Evolutionary conservation across 2,113 vertebrate genomes (phyloP), one percentile per base, ranked within the genome.

Genomic region (Pelodiscus sinensis): DNA sequence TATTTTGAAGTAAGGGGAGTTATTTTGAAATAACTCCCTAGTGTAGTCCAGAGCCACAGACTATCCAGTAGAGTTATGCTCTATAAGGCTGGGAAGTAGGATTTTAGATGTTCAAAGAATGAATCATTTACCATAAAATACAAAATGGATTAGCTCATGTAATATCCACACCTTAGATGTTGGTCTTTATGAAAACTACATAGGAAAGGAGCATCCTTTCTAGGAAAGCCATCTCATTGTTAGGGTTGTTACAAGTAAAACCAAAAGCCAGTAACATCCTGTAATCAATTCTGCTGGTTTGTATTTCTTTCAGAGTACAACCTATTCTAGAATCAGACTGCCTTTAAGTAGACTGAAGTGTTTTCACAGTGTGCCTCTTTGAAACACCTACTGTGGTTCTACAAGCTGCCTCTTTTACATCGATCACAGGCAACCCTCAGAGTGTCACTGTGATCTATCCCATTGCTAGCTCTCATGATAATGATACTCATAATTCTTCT

Each of bases 181-280:
- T 93, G 8, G 1, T 91, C 91, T 93, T 95, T 80, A 93, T 77
- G 91, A 94, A 93, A 94, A 16, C n/a, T n/a, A 5, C 92, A 65
- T 82, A 90, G 73, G 44, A 93, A 94, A 96, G 85, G 31, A 96
- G n/a, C 1, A 86, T 3, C 27, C 62, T 87, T 90, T 29, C 87
- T 87, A 24, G 94, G 77, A 95, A 91, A 71, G 3, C 52, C 38
- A 4, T 87, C 24, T 44, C 75, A 58, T 3, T 35, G 82, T 68
- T 56, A 87, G 60, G 90, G 62, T 75, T 90, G 95, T 91, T 82
- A 9, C 24, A 86, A 96, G 82, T 90, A 96, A 95, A 88, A 62
- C 44, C 16, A 73, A 92, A 31, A 8, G 9, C 78, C 94, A 92
- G 56, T 75, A 80, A 84, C 13, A 62, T 2, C 1, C 1, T n/a